Percentiles rank a stretch among this genome's conserved stretches.
Evolutionary conservation across 2,888 invertebrate species (phyloP).

Genomic region (Fragum whitleyi): DNA sequence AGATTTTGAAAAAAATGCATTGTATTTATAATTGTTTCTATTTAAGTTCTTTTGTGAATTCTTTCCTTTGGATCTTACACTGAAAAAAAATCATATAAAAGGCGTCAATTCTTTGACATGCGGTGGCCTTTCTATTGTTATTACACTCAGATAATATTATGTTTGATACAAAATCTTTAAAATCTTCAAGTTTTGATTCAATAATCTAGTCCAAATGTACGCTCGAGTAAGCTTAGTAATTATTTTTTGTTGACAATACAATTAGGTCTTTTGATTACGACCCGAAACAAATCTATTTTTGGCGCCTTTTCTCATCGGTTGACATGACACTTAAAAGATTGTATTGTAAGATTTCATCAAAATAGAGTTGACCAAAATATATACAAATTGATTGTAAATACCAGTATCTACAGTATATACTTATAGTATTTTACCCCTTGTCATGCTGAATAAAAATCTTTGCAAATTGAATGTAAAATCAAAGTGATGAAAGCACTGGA

Average conservation of each 20-base stretch:
- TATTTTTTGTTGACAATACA: constrained; percentile 24
- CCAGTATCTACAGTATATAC: no score
- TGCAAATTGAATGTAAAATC: no score
- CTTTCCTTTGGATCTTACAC: no score
- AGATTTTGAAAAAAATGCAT: no score
- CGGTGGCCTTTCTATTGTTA: background rate
- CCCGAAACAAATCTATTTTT: constrained; percentile 18
- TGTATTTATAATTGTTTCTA: no score
- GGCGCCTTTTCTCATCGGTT: constrained; percentile 23
- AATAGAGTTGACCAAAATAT: no score
- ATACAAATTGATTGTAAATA: no score
- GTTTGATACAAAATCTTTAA: background rate
- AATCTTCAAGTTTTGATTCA: background rate
- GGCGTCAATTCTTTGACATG: constrained; percentile 1
- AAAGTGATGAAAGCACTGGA: no score
- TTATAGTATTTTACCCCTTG: no score
- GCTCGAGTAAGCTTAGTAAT: constrained; percentile 22
- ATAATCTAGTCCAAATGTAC: constrained; percentile 7
- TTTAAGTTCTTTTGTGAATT: no score
- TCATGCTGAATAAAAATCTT: no score
- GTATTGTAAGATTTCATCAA: no score
- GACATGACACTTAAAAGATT: constrained; percentile 12
- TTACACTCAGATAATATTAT: background rate
- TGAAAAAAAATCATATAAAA: background rate
- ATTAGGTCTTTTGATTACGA: constrained; percentile 23